Conservation (phyloP, 2,888 invertebrate species). For the Bellardia pandia region DNA sequence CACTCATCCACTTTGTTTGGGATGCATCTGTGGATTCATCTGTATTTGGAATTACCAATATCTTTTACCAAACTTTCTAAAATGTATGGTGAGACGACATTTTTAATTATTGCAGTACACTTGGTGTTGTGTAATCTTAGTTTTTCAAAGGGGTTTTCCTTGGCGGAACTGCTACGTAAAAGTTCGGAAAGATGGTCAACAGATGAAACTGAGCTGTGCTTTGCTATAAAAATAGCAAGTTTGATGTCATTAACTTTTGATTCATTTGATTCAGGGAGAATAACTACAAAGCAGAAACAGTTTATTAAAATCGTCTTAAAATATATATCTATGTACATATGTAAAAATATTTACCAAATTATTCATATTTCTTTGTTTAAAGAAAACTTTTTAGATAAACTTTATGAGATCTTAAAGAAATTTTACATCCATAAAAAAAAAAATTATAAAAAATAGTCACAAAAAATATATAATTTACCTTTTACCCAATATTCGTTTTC, state of each 20-base stretch:
- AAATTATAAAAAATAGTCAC: background rate
- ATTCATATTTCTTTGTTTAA: background rate
- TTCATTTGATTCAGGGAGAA: constrained; percentile 20
- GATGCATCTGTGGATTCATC: constrained; percentile 20
- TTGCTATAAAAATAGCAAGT: constrained; percentile 35
- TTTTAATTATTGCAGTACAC: constrained; percentile 31
- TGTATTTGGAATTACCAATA: constrained; percentile 11
- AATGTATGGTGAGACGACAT: constrained; percentile 21
- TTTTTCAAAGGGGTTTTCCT: constrained; percentile 31
- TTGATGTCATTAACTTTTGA: constrained; percentile 18
- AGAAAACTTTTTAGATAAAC: constrained; percentile 14
- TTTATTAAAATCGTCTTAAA: no score
- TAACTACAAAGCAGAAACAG: background rate
- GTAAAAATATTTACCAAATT: background rate
- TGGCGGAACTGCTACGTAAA: constrained; percentile 11
- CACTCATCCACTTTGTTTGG: constrained; percentile 37
- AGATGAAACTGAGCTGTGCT: constrained; percentile 23
- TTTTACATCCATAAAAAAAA: constrained; percentile 14
- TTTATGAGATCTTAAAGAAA: constrained; percentile 10
- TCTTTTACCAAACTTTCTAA: constrained; percentile 24
- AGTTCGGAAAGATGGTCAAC: background rate
- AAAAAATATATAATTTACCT: background rate
- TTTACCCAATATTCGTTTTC: background rate
- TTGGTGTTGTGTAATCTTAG: constrained; percentile 32
- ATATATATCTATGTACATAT: background rate